Conservation (phyloP, 2,888 invertebrate genomes). For the Andrena marginata region DNA sequence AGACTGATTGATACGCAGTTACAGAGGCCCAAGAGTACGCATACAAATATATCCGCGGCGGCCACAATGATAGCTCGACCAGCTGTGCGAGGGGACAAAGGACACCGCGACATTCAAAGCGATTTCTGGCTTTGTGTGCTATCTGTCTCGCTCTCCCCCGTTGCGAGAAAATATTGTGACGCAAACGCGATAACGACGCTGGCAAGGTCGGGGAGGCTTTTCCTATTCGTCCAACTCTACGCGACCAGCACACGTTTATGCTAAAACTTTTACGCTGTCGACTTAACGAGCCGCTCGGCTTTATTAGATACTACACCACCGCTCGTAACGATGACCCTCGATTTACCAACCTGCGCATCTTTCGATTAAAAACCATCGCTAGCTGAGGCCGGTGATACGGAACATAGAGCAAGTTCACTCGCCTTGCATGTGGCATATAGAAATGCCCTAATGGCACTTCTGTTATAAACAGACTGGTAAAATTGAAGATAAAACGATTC, state of each 20-base stretch:
- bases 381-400: no score
- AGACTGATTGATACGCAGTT: slow-evolving; percentile 24
- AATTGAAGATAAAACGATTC: no score
- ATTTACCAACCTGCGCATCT: not conserved
- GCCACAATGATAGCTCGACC: slow-evolving; percentile 50
- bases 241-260: slow-evolving; percentile 30
- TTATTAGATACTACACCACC: not conserved
- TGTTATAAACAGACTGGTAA: no score
- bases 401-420: no score
- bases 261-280: slow-evolving; percentile 33
- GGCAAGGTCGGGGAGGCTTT: slow-evolving; percentile 65
- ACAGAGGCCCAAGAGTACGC: not conserved
- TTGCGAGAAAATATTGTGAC: slow-evolving; percentile 68
- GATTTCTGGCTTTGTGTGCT: slow-evolving; percentile 50
- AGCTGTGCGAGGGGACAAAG: slow-evolving; percentile 66
- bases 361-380: no score
- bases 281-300: slow-evolving; percentile 10
- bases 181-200: slow-evolving; percentile 64
- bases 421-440: no score
- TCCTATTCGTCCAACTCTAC: slow-evolving; percentile 65
- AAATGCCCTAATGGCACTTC: no score
- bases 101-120: slow-evolving; percentile 62
- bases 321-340: not conserved
- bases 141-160: slow-evolving; percentile 2
- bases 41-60: slow-evolving; percentile 7